These are phyloP conservation scores for Florisuga fusca DNA, from an alignment of 2,797 vertebrate genomes.

Conservation along the genomic window DNA sequence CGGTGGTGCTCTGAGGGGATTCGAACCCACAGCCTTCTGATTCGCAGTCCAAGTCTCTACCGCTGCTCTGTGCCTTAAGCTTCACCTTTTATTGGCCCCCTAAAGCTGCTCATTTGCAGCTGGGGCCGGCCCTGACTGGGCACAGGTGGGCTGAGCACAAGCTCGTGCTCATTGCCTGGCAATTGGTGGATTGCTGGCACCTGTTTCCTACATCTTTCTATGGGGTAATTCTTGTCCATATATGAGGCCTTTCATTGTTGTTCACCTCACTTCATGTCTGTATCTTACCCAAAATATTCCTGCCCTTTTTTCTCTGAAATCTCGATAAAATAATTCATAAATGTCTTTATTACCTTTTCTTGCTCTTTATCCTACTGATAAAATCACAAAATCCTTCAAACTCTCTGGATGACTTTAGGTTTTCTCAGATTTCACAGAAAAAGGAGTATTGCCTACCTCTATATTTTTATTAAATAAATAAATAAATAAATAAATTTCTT, in stretches of 20 bases:
- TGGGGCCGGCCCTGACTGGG: too few species aligned
- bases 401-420: background rate
- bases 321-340: background rate
- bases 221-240: background rate
- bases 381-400: background rate
- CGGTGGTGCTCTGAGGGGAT: too few species aligned
- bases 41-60: too few species aligned
- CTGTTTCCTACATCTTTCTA: too few species aligned
- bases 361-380: background rate
- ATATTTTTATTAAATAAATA: background rate
- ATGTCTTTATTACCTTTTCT: background rate
- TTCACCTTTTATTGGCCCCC: too few species aligned
- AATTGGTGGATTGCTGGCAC: too few species aligned
- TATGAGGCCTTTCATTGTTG: background rate
- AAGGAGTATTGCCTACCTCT: background rate
- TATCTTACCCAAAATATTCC: background rate
- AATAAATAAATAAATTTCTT: background rate
- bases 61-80: too few species aligned
- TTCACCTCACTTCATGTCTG: background rate
- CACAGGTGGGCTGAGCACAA: too few species aligned
- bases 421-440: background rate
- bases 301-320: background rate
- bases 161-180: too few species aligned
- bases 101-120: too few species aligned
- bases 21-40: too few species aligned